Conservation (phyloP, 2,113 vertebrate genomes). For the Tragelaphus imberbis region DNA sequence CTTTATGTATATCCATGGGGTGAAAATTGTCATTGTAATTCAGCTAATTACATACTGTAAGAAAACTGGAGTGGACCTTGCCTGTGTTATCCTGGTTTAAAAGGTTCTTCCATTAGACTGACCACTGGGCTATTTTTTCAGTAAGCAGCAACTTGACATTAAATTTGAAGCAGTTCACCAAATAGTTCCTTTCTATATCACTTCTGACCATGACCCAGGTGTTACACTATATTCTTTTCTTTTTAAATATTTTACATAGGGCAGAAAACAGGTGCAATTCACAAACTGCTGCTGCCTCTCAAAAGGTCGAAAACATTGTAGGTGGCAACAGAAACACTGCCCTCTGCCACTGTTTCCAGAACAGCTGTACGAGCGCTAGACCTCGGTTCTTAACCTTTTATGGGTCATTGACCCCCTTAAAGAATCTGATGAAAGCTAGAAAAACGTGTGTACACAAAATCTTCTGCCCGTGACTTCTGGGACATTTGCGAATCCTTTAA, state of each 20-base stretch:
- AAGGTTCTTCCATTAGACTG: conserved; percentile 50
- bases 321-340: conserved; percentile 17
- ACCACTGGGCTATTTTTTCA: conserved; percentile 32
- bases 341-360: background rate
- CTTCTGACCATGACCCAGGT: conserved; percentile 51
- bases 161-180: background rate
- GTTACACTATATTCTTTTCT: conserved; percentile 49
- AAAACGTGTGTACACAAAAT: conserved; percentile 33
- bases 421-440: conserved; percentile 51
- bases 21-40: conserved; percentile 73
- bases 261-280: conserved; percentile 60
- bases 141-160: background rate
- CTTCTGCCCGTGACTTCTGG: conserved; percentile 1
- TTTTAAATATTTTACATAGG: conserved; percentile 59
- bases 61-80: conserved; percentile 67
- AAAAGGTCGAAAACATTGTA: conserved; percentile 49
- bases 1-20: conserved; percentile 34
- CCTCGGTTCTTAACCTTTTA: conserved; percentile 60
- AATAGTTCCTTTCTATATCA: background rate
- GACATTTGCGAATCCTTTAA: conserved; percentile 8
- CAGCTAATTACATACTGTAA: conserved; percentile 73
- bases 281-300: background rate
- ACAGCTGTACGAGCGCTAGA: conserved; percentile 53
- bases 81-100: conserved; percentile 53
- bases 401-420: conserved; percentile 55